Evolutionary conservation across 2,888 invertebrate species (phyloP), one percentile per base, ranked within the genome.

Genomic region (Lordiphosa andalusiaca): DNA sequence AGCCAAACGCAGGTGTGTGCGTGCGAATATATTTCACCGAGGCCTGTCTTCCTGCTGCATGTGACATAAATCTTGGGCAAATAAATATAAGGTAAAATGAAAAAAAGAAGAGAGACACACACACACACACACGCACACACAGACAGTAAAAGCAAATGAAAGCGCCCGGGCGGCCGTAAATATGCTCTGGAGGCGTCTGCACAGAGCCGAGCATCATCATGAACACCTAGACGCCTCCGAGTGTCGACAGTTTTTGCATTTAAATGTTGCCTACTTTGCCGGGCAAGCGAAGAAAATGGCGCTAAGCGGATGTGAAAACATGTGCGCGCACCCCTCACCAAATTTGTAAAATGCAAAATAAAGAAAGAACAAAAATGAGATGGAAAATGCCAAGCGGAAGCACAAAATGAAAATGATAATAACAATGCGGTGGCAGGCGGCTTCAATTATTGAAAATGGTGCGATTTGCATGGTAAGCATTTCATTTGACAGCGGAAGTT

Each of bases 191-290:
- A 23, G 55, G 35, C 36, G n/a, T 46, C 21, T 30, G 30, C 33
- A 5, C 4, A n/a, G 12, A 6, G 35, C 47, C 42, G 46, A 49
- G 56, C 35, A 56, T 55, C 67, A 71, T 75, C 71, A 73, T 70
- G 78, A 71, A 77, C 82, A 81, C 82, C 78, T 77, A 80, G 76
- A 67, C 59, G 67, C 42, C 52, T 55, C 69, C 57, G 56, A 69
- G 61, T 78, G 82, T 69, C 75, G 74, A 81, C 82, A 67, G 67
- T 81, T 75, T 75, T 81, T 76, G 71, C 84, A 78, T 78, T 83
- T 76, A 78, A 78, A 78, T 83, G 67, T 65, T 76, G 77, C 81
- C 81, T 77, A 77, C 73, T 70, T 71, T 63, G 42, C 48, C 37
- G 61, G 42, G 56, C 53, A 40, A 39, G 42, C 42, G 51, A 65